These are phyloP conservation scores for Gastrophysa polygoni DNA, from an alignment of 2,888 invertebrate genomes.

Conservation along the genomic window DNA sequence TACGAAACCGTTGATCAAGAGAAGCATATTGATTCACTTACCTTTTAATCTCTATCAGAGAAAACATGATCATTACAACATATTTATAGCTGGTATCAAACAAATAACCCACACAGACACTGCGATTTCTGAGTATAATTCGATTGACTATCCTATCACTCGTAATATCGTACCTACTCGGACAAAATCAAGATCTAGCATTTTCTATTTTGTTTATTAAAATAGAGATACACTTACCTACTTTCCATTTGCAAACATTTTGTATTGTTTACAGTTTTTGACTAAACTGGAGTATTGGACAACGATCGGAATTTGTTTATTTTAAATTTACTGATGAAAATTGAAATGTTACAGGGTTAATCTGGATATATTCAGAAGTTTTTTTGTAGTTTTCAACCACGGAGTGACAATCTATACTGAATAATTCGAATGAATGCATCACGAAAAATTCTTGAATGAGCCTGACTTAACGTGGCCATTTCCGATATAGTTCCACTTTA, in stretches of 20 bases:
- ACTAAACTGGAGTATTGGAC: conserved; percentile 1
- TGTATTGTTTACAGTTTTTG: conserved; percentile 21
- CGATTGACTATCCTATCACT: background rate
- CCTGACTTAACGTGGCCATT: no score
- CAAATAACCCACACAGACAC: background rate
- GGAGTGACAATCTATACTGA: no score
- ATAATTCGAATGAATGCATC: no score
- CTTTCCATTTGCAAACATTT: conserved; percentile 23
- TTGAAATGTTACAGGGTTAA: background rate
- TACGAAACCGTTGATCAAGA: no score
- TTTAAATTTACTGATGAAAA: background rate
- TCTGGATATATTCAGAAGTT: background rate
- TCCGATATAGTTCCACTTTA: no score
- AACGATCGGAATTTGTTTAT: background rate
- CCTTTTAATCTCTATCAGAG: background rate
- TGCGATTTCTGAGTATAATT: background rate
- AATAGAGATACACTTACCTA: conserved; percentile 27
- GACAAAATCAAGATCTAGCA: conserved; percentile 9
- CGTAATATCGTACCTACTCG: no score
- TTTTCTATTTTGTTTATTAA: conserved; percentile 24
- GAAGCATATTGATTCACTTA: no score
- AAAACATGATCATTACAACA: no score
- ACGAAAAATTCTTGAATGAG: no score
- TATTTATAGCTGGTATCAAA: background rate
- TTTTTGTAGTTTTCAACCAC: background rate